Evolutionary conservation across 2,888 invertebrate species (phyloP).

Genomic region (Dynastes tityus): DNA sequence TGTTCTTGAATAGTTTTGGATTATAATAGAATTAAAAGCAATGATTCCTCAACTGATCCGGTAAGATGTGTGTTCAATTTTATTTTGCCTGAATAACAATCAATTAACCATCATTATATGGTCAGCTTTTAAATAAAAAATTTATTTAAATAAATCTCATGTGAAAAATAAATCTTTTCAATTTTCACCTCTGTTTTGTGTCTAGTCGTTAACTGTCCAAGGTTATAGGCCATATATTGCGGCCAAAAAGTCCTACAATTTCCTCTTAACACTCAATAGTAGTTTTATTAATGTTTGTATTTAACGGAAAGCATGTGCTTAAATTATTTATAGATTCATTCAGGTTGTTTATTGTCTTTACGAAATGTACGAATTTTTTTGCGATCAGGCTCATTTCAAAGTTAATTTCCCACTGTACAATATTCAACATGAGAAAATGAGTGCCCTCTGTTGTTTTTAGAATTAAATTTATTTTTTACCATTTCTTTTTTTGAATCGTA

Average conservation of each 20-base stretch:
- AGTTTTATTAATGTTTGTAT: constrained; percentile 37
- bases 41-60: constrained; percentile 56
- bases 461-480: no score
- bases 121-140: constrained; percentile 9
- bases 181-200: constrained; percentile 9
- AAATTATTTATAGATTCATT: constrained; percentile 28
- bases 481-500: no score
- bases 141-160: constrained; percentile 4
- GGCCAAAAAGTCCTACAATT: constrained; percentile 13
- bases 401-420: background rate
- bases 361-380: constrained; percentile 6
- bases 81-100: constrained; percentile 46
- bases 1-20: constrained; percentile 46
- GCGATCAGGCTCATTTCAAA: background rate
- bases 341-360: constrained; percentile 30
- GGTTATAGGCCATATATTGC: constrained; percentile 16
- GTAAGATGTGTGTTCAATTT: constrained; percentile 58
- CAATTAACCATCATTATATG: constrained; percentile 22
- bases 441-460: no score
- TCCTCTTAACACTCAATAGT: constrained; percentile 29
- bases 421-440: no score
- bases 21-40: constrained; percentile 44
- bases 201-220: constrained; percentile 13
- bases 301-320: constrained; percentile 38
- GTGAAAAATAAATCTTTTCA: constrained; percentile 7